Base-by-base conservation (phyloP, 2,113 vertebrate species). In the Jacana jacana region DNA sequence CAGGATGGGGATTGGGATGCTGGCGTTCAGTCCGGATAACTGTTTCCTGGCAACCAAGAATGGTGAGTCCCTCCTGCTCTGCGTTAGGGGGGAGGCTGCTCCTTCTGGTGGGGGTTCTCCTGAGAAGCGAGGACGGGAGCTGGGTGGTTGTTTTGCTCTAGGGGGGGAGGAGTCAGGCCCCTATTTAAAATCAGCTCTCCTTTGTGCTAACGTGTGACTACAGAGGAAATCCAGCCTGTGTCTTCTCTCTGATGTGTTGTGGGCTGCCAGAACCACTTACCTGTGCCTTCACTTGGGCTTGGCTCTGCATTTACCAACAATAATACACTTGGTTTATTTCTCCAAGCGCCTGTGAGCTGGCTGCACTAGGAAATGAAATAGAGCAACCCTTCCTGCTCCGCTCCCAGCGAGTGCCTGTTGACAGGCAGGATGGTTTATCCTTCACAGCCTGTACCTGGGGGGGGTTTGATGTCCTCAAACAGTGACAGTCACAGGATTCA, bases 1-100 rank as follows among this genome's bases (percentile, higher is more conserved):
- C 22, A 99, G 98, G 97, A 98, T 99, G 9, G 99, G 99, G 15
- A 51, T 99, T 8, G 99, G 99, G 46, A 95, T 97, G 65, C 52
- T 99, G 97, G 99, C 99, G 10, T 99, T 99, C 95, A 99, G 99
- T 92, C 86, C 98, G 2, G 99, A 99, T 97, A 99, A 98, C 96
- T 99, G 98, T 92, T 99, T 99, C 97, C 96, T 99, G 80, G 99
- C 99, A 35, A 99, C 99, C 10, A 99, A 97, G 97, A 99, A 99
- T 3, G 99, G 99, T 99, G 19, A 97, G 98, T 96, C 83, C 51
- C 4, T 8, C 1, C 31, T 33, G 65, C 19, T 35, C 81, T 27
- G 2, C 30, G 10, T 44, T 9, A 12, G 33, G 76, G 84, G 49
- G 55, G 72, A 89, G 48, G 35, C 63, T 20, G 1, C 31, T 80